Base-by-base conservation (phyloP, 2,888 invertebrate species). In the Eulithis testata region DNA sequence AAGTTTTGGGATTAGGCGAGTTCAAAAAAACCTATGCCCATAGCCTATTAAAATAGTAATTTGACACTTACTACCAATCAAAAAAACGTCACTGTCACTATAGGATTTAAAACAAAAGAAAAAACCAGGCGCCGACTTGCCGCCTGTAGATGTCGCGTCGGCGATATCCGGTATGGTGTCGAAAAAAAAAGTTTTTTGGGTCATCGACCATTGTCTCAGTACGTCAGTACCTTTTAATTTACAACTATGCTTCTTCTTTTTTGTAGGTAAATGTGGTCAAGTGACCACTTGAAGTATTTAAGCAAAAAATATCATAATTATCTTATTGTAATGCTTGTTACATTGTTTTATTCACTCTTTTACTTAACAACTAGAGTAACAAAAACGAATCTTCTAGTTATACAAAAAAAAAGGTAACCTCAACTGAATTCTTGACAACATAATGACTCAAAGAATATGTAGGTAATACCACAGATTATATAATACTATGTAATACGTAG, bases 61-160 rank as follows among this genome's bases (percentile, higher is more conserved):
- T 74, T 73, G 76, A 79, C 73, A 79, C 78, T 76, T 74, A 72
- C 69, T 72, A 69, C 74, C 70, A 71, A 64, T 63, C 68, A 71
- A 60, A 69, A 69, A 69, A 71, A 69, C 60, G 52, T 64, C 63
- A 67, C 64, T 60, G 66, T 68, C 14, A 49, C 49, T 49, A 49
- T 49, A 71, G 71, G 66, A 60, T 60, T 66, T 37, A 63, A 73
- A 70, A 57, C 12, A 60, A 64, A 66, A 78, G 77, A 84, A 84
- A 86, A 85, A 82, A 71, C 36, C 61, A 85, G 91, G 90, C 91
- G 91, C 91, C 91, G 88, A 71, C 81, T 78, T 88, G 90, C 89
- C 90, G 89, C 90, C 89, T 81, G 73, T 79, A 82, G 77, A 78
- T 84, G 89, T 87, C 88, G 85, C 88, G 89, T 77, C 89, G 84